phyloP scores from a whole-genome alignment of 2,113 vertebrate species.

The Gnathonemus echidnorhynchus region DNA sequence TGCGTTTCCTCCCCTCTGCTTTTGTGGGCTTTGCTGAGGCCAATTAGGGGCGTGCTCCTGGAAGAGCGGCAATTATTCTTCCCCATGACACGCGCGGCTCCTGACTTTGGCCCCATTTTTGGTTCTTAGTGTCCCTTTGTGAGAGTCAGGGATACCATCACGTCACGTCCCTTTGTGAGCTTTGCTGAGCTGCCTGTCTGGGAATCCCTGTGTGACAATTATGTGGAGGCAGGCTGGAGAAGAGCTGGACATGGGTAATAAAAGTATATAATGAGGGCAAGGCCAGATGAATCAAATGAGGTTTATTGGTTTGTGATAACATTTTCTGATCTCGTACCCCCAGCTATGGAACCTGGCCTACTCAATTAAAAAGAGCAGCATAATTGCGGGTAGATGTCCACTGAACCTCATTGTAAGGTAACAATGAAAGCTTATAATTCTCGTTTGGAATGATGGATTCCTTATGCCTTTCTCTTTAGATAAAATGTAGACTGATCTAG shows the following conservation, averaged over 20 bases:
- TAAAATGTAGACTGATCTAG: no score
- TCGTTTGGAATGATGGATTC: not conserved
- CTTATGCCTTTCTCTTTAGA: not conserved
- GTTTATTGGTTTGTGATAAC: not conserved
- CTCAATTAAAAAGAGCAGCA: not conserved
- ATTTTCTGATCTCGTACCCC: not conserved
- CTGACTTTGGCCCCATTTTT: constrained; percentile 61
- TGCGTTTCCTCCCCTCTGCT: constrained; percentile 44
- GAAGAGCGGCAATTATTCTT: constrained; percentile 68
- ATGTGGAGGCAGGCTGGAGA: not conserved
- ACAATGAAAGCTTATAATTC: not conserved
- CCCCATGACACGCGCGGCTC: constrained; percentile 56
- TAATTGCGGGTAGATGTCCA: not conserved
- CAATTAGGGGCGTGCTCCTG: constrained; percentile 65
- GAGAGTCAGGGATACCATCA: constrained; percentile 53
- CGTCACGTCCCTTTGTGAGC: constrained; percentile 49
- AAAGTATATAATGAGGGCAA: constrained; percentile 14
- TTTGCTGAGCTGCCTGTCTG: constrained; percentile 28
- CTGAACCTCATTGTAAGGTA: not conserved
- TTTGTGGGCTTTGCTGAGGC: constrained; percentile 55
- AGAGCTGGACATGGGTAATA: constrained; percentile 1
- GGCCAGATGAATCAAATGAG: constrained; percentile 3
- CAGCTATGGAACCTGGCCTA: not conserved
- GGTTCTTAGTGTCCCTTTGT: constrained; percentile 55
- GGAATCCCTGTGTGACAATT: not conserved